phyloP scores from a whole-genome alignment of 2,797 vertebrate genomes.

The Gambelia wislizenii region DNA sequence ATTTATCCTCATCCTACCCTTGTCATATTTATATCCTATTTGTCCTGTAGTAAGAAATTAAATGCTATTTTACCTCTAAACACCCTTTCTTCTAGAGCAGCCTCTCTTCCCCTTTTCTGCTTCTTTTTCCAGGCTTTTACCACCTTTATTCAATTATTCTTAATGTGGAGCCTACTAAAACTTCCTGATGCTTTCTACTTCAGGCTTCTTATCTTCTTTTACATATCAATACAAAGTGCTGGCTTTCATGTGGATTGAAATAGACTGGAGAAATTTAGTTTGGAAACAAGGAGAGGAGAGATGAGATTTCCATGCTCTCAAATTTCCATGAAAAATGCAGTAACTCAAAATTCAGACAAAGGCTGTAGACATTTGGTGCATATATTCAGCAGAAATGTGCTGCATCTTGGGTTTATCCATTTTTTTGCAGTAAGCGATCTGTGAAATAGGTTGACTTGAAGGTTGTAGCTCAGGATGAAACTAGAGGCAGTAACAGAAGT shows the following conservation, averaged over 20 bases:
- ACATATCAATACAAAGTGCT: not conserved
- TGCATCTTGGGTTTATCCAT: not conserved
- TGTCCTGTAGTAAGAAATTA: not conserved
- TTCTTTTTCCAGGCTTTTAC: not conserved
- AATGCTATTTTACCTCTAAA: not conserved
- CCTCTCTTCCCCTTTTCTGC: constrained; percentile 1
- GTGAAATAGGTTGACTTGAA: not conserved
- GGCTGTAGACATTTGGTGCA: not conserved
- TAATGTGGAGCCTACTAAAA: not conserved
- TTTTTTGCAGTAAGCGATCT: no score
- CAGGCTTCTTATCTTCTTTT: not conserved
- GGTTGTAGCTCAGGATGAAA: not conserved
- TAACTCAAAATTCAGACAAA: not conserved
- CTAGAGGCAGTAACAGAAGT: not conserved
- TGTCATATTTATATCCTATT: constrained; percentile 62
- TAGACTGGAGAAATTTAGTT: not conserved
- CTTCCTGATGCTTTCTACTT: not conserved
- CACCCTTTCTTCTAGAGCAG: not conserved
- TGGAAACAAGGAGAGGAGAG: no score
- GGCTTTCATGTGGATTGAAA: not conserved
- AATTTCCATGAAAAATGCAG: not conserved
- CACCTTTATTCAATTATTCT: not conserved
- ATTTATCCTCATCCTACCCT: constrained; percentile 47
- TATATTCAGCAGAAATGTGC: not conserved
- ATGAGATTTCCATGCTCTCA: not conserved